phyloP scores from a whole-genome alignment of 2,797 vertebrate genomes.

The Coregonus ussuriensis region DNA sequence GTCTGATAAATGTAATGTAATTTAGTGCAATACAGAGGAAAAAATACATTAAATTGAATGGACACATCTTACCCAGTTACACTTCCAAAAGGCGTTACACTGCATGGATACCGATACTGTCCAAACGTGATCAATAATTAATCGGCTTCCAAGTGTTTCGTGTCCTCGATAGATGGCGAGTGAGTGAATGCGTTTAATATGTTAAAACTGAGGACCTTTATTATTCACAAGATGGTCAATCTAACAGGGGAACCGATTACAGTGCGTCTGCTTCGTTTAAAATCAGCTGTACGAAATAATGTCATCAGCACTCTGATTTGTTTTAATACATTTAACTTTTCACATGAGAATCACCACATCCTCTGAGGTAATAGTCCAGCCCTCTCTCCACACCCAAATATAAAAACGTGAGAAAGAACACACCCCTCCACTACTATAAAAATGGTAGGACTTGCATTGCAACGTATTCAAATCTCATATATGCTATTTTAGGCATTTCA shows the following conservation, averaged over 20 bases:
- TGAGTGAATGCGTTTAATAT: conserved; percentile 41
- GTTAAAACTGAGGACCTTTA: conserved; percentile 23
- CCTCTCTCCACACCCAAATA: not conserved
- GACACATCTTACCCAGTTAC: conserved; percentile 46
- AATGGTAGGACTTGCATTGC: conserved; percentile 10
- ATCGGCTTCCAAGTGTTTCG: conserved; percentile 6
- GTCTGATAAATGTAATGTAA: conserved; percentile 67
- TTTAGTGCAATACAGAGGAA: conserved; percentile 59
- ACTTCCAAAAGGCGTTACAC: conserved; percentile 6
- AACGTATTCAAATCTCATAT: conserved; percentile 22
- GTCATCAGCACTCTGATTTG: not conserved
- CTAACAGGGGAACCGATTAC: conserved; percentile 19
- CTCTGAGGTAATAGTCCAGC: not conserved
- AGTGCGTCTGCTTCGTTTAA: not conserved
- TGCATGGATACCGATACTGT: conserved; percentile 1
- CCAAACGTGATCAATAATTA: conserved; percentile 61
- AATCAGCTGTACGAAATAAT: not conserved
- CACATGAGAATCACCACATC: not conserved
- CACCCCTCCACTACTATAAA: conserved; percentile 22
- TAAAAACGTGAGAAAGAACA: not conserved
- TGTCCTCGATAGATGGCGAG: conserved; percentile 16
- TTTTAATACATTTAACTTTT: not conserved
- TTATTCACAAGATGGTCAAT: conserved; percentile 3
- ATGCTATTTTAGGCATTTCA: conserved; percentile 39
- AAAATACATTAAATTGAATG: not conserved